Conservation (phyloP, 2,113 vertebrate species). For the Thalassoma bifasciatum region DNA sequence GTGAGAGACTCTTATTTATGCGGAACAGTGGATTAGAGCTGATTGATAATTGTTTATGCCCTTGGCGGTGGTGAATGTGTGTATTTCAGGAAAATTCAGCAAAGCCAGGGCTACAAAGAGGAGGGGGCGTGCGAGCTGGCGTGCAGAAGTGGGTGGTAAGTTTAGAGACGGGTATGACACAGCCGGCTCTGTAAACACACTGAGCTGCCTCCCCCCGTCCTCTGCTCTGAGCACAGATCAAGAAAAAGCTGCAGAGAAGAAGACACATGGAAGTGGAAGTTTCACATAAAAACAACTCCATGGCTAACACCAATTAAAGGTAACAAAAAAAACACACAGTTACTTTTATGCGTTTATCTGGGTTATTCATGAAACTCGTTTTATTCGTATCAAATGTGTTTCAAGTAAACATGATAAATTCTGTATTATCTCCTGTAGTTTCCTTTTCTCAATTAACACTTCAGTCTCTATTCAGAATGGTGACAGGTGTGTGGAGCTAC, state of each 20-base stretch:
- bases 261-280: constrained; percentile 10
- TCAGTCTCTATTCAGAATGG: constrained; percentile 12
- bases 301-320: neutral
- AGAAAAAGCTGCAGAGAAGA: constrained; percentile 17
- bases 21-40: constrained; percentile 81
- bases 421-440: constrained; percentile 8
- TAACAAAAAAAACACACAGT: neutral
- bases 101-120: constrained; percentile 67
- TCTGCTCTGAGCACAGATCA: constrained; percentile 37
- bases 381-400: constrained; percentile 10
- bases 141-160: constrained; percentile 64
- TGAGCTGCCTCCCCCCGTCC: constrained; percentile 39
- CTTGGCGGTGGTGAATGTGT: constrained; percentile 79
- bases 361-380: neutral
- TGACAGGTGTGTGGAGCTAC: constrained; percentile 27
- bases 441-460: constrained; percentile 10
- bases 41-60: constrained; percentile 86
- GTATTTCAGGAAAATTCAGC: constrained; percentile 79
- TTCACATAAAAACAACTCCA: constrained; percentile 5
- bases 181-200: constrained; percentile 53
- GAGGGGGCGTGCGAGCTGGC: constrained; percentile 47
- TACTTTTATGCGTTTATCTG: neutral
- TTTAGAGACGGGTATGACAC: constrained; percentile 48
- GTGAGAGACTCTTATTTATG: constrained; percentile 78
- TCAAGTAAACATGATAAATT: constrained; percentile 10